Base-by-base conservation (phyloP, 2,797 vertebrate species). In the Phalanger gymnotis region DNA sequence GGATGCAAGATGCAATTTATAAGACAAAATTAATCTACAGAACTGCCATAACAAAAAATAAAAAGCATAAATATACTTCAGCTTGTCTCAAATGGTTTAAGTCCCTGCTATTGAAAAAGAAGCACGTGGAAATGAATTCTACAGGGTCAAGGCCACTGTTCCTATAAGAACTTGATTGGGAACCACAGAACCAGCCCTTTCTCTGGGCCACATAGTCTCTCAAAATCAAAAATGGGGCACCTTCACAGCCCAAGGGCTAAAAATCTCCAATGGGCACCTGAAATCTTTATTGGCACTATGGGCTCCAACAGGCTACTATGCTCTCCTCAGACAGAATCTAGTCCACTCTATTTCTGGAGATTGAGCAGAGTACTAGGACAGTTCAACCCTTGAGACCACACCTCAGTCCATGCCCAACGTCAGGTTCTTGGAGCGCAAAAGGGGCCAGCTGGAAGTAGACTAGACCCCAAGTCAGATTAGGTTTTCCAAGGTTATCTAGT, bases 1-100 rank as follows among this genome's bases (percentile, higher is more conserved):
- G 98, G 95, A 95, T 96, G 96, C 95, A 95, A 97, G 96, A 97
- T 96, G 96, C 91, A 98, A 97, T 92, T 12, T 96, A 95, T 96
- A 97, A 98, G 61, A 95, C 91, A 95, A 98, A 98, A 98, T 97
- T 97, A 92, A 96, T 93, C 92, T 95, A 96, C 98, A 81, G 61
- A 97, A 92, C 92, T 98, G 94, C 93, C 97, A 94, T 54, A 97
- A 97, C 96, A 97, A 95, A 94, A 96, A 61, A 92, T 94, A 96
- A 97, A 97, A 97, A 96, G 96, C 53, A 97, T 96, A 98, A 98
- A 98, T 95, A 95, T 12, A 97, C 54, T 89, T 53, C 91, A 96
- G 97, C 96, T 95, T 95, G 93, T 93, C 96, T 91, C 22, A 96
- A 95, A 96, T 51, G 58, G 94, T 53, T 93, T 96, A 97, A 95